These are phyloP conservation scores for Drosophila limbata DNA, from an alignment of 2,888 invertebrate species.

Conservation along the genomic window DNA sequence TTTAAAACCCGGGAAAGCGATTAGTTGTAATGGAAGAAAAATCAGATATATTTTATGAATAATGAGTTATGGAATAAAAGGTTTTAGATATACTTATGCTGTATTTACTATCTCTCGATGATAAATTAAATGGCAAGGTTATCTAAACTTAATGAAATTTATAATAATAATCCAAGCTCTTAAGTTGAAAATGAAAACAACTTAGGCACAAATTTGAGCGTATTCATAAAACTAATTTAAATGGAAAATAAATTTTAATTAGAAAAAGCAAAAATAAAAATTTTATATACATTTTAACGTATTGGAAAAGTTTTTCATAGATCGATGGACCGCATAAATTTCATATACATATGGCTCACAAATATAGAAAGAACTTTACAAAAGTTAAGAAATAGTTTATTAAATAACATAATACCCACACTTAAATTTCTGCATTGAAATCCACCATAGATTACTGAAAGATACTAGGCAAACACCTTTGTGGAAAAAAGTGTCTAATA, in stretches of 20 bases:
- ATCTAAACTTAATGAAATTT: background rate
- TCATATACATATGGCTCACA: background rate
- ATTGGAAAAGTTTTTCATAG: background rate
- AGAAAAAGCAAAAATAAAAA: background rate
- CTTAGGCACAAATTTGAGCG: no score
- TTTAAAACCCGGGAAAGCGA: slow-evolving; percentile 15
- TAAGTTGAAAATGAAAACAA: no score
- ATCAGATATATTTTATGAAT: slow-evolving; percentile 10
- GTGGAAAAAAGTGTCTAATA: background rate
- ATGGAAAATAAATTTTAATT: background rate
- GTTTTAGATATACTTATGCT: background rate
- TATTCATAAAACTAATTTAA: no score
- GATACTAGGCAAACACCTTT: background rate
- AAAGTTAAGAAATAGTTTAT: background rate
- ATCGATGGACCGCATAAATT: background rate
- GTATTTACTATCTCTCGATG: background rate
- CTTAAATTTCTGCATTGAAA: background rate
- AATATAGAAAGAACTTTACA: no score
- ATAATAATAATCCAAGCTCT: background rate
- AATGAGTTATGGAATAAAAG: slow-evolving; percentile 18
- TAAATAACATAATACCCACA: background rate
- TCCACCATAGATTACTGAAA: background rate
- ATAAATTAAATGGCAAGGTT: background rate
- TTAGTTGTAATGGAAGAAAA: slow-evolving; percentile 29
- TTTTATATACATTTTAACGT: background rate